Evolutionary conservation across 2,888 invertebrate genomes (phyloP).

Genomic region (Hipparchia sbordonii): DNA sequence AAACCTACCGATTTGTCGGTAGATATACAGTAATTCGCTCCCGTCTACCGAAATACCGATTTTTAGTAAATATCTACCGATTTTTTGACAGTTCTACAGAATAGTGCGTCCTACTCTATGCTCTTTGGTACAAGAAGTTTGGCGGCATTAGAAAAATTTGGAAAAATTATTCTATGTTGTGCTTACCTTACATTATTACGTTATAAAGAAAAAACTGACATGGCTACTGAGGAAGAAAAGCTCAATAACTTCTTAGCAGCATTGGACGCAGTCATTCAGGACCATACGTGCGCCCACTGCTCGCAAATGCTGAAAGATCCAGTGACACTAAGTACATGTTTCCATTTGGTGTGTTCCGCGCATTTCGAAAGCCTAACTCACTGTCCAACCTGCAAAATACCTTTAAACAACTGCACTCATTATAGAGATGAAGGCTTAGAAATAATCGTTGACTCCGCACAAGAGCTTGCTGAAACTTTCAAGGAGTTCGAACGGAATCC

Average conservation of each 20-base stretch:
- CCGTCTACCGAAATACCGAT: too few species aligned
- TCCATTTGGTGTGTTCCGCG: slow-evolving; percentile 66
- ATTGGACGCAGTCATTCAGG: slow-evolving; percentile 61
- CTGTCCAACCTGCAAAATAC: slow-evolving; percentile 63
- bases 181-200: too few species aligned
- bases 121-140: too few species aligned
- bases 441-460: slow-evolving; percentile 55
- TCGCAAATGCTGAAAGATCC: slow-evolving; percentile 64
- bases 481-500: slow-evolving; percentile 44
- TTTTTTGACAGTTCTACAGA: too few species aligned
- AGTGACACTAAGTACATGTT: slow-evolving; percentile 69
- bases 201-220: slow-evolving; percentile 37
- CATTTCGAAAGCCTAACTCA: slow-evolving; percentile 58
- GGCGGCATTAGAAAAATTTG: too few species aligned
- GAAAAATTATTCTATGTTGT: too few species aligned
- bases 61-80: too few species aligned
- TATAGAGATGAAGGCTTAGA: slow-evolving; percentile 57
- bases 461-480: slow-evolving; percentile 57
- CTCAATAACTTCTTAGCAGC: slow-evolving; percentile 61
- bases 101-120: too few species aligned
- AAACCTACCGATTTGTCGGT: too few species aligned
- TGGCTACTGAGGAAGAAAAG: slow-evolving; percentile 48
- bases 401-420: slow-evolving; percentile 53
- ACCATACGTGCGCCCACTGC: slow-evolving; percentile 66
- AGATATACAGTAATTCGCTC: too few species aligned